Evolutionary conservation across 2,113 vertebrate species (phyloP), one percentile per base, ranked within the genome.

Genomic region (Beaufortia kweichowensis): DNA sequence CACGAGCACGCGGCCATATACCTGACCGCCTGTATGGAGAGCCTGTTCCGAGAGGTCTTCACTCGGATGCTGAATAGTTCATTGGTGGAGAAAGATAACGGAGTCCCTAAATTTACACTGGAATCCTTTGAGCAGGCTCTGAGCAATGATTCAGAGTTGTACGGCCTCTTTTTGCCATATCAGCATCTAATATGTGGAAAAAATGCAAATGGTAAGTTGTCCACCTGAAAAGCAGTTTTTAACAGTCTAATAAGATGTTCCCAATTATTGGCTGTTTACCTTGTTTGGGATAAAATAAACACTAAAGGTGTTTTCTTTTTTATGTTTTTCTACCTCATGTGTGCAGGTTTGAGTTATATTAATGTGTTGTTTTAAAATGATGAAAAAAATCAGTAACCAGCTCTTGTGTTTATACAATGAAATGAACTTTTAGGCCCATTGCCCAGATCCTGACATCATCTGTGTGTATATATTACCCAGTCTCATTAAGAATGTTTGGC

Each of bases 1-100:
- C 96, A 98, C 88, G 95, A 97, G 84, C 96, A 98, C 86, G 95
- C 96, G 3, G 96, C 96, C 72, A 97, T 98, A 91, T 98, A 97
- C 93, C 92, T 98, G 90, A 92, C 94, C 0, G 96, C 94, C 78
- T 94, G 94, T 91, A 90, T 94, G 91, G 96, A 98, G 89, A 94
- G 91, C 90, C 94, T 98, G 23, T 96, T 97, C 90, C 93, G 94
- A 19, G 95, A 97, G 86, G 91, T 98, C 83, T 91, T 94, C 85
- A 88, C 86, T 23, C 90, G 96, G 31, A 93, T 92, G 78, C 86
- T 93, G 76, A 92, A 89, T 86, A 90, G 86, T 62, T 90, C 91
- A 74, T 82, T 87, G 64, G 84, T 89, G 78, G 90, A 91, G 76
- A 83, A 88, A 31, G 90, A 92, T 69, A 91, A 92, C 88, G 95